These are phyloP conservation scores for Dendroctonus ponderosae DNA, from an alignment of 1,140 invertebrate species.

Conservation along the genomic window DNA sequence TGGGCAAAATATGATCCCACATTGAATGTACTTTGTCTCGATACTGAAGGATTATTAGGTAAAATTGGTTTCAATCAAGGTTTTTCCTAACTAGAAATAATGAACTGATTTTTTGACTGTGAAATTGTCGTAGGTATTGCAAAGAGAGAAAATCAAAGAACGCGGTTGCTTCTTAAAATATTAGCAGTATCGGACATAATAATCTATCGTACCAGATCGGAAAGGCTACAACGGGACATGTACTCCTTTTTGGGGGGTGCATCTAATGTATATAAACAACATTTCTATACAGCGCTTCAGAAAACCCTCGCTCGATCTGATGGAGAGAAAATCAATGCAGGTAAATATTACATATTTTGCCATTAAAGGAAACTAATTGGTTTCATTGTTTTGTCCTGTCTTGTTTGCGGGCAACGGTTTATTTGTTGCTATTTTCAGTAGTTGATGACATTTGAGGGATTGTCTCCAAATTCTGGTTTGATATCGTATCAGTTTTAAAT, in stretches of 20 bases:
- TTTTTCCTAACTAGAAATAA: not conserved
- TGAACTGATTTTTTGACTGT: not conserved
- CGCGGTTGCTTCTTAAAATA: constrained; percentile 73
- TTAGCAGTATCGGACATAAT: constrained; percentile 81
- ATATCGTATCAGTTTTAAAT: too few relatives aligned
- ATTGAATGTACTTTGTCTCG: constrained; percentile 70
- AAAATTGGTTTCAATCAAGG: constrained; percentile 2
- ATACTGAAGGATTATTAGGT: constrained; percentile 71
- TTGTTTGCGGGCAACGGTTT: too few relatives aligned
- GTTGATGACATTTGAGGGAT: not conserved
- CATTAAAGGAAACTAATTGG: not conserved
- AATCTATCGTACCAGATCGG: constrained; percentile 75
- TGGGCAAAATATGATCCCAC: constrained; percentile 73
- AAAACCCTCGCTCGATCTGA: constrained; percentile 39
- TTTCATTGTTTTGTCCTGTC: not conserved
- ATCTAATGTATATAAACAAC: constrained; percentile 70
- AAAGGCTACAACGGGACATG: constrained; percentile 75
- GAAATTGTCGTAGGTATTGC: constrained; percentile 54
- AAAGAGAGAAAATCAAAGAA: constrained; percentile 67
- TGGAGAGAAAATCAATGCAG: constrained; percentile 27
- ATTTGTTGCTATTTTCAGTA: too few relatives aligned
- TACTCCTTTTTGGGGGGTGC: constrained; percentile 79
- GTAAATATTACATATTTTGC: constrained; percentile 3
- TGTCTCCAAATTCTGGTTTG: too few relatives aligned
- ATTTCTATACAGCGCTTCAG: constrained; percentile 63